A percentile compares a stretch with the other conserved stretches of the same genome.
Evolutionary conservation across 1,140 invertebrate genomes (phyloP).

Genomic region (Dryas iulia): DNA sequence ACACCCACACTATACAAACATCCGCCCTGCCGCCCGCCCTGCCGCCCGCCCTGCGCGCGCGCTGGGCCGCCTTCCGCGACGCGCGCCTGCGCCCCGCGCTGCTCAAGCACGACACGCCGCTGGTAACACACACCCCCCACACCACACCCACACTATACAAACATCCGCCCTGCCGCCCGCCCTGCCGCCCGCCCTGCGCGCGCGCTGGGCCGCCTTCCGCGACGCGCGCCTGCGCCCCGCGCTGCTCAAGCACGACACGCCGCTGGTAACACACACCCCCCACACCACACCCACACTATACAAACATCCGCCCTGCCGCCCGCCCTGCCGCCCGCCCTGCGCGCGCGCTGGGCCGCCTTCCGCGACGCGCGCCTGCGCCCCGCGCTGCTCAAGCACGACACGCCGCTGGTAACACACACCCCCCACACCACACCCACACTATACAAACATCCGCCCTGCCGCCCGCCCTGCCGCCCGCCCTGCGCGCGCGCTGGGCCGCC

Average conservation of each 20-base stretch:
- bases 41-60: neutral
- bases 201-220: slow-evolving; percentile 40
- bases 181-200: neutral
- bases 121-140: slow-evolving; percentile 24
- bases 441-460: no score
- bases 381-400: slow-evolving; percentile 43
- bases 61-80: slow-evolving; percentile 40
- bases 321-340: neutral
- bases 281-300: no score
- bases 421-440: no score
- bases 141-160: no score
- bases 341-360: slow-evolving; percentile 40
- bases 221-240: slow-evolving; percentile 33
- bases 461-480: no score
- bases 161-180: slow-evolving; percentile 11
- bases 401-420: slow-evolving; percentile 39
- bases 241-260: slow-evolving; percentile 46
- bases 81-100: slow-evolving; percentile 37
- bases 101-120: slow-evolving; percentile 46
- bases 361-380: slow-evolving; percentile 30
- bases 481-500: no score
- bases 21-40: slow-evolving; percentile 7
- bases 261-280: slow-evolving; percentile 32
- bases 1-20: no score
- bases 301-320: slow-evolving; percentile 8